phyloP scores from a whole-genome alignment of 2,797 vertebrate genomes.

The Poeciliopsis gracilis region DNA sequence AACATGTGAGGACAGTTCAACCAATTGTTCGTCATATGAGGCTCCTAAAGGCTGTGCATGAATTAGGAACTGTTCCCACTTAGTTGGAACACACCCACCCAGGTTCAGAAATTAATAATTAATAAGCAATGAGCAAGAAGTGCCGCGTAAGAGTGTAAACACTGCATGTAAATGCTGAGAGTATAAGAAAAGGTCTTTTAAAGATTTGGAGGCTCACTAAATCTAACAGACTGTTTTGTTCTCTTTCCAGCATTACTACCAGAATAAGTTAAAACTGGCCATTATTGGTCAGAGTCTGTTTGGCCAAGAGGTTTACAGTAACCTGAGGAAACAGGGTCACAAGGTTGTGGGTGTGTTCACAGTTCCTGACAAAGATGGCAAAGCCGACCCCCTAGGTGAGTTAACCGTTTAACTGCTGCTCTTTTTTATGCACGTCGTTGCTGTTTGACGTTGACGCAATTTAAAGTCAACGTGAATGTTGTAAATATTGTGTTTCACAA shows the following conservation, averaged over 20 bases:
- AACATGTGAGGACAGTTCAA: neutral
- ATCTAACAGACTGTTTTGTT: constrained; percentile 7
- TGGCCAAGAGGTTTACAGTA: constrained; percentile 95
- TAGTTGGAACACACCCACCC: neutral
- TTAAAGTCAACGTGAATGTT: neutral
- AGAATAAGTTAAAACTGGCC: constrained; percentile 93
- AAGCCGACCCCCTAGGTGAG: constrained; percentile 96
- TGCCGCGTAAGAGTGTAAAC: neutral
- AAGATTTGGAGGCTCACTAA: neutral
- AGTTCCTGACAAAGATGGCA: constrained; percentile 95
- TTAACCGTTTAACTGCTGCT: constrained; percentile 14
- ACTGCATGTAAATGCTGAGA: neutral
- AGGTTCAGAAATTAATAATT: neutral
- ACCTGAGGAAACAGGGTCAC: constrained; percentile 91
- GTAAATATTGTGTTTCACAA: neutral
- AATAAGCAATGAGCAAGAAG: neutral
- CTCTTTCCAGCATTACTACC: constrained; percentile 82
- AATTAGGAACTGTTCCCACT: neutral
- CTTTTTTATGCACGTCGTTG: neutral
- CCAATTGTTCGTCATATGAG: too few species aligned
- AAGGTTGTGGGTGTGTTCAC: constrained; percentile 97
- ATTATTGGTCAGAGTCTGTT: constrained; percentile 98
- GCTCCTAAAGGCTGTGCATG: neutral
- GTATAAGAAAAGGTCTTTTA: neutral
- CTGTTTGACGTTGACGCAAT: neutral